A percentile compares a stretch with the other conserved stretches of the same genome.
These are phyloP conservation scores for Aldabrachelys gigantea DNA, from an alignment of 2,113 vertebrate genomes.

Conservation along the genomic window DNA sequence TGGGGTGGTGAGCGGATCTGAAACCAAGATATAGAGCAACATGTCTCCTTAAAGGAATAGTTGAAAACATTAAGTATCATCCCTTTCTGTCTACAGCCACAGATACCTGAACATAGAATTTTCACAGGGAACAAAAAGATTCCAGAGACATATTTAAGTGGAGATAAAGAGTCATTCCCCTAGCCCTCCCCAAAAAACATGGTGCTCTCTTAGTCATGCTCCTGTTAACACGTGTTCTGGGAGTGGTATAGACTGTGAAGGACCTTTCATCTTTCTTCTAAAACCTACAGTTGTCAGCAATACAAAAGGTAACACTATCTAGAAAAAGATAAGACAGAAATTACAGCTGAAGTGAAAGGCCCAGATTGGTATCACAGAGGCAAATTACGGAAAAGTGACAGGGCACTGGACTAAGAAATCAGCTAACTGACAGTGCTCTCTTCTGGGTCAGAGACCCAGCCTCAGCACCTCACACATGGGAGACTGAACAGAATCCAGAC, in stretches of 20 bases:
- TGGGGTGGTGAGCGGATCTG: neutral
- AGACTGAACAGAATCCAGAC: neutral
- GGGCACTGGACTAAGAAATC: neutral
- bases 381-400: neutral
- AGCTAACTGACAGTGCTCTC: neutral
- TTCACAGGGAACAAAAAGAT: neutral
- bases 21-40: neutral
- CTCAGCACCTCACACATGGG: neutral
- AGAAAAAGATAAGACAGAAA: constrained; percentile 32
- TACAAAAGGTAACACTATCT: neutral
- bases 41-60: neutral
- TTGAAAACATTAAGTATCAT: neutral
- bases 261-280: constrained; percentile 14
- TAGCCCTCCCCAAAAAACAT: neutral
- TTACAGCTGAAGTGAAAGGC: neutral
- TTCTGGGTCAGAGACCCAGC: neutral
- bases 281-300: constrained; percentile 7
- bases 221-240: neutral
- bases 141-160: neutral
- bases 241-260: neutral
- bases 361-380: constrained; percentile 7
- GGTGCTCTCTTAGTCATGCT: neutral
- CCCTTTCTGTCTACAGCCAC: neutral
- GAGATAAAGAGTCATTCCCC: neutral
- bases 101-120: neutral